Evolutionary conservation across 2,888 invertebrate genomes (phyloP).

Genomic region (Oscheius myriophilus): DNA sequence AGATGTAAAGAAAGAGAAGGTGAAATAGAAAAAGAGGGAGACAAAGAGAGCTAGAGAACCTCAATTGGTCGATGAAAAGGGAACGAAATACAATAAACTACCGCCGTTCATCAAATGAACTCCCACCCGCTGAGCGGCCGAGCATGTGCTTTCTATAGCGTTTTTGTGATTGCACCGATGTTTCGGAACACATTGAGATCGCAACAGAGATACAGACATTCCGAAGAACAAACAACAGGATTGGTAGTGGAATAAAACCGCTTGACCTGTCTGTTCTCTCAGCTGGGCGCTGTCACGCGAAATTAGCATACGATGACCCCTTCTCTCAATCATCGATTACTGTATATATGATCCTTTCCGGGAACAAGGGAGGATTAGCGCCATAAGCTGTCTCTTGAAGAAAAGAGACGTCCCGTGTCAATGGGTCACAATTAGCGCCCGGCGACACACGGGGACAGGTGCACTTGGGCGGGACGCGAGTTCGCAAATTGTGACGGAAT

Average conservation of each 20-base stretch:
- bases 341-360: slow-evolving; percentile 14
- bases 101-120: neutral
- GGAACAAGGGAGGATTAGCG: slow-evolving; percentile 21
- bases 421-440: slow-evolving; percentile 12
- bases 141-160: slow-evolving; percentile 26
- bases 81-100: neutral
- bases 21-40: too few species aligned
- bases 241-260: slow-evolving; percentile 4
- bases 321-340: slow-evolving; percentile 9
- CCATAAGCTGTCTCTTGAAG: neutral
- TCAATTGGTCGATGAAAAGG: slow-evolving; percentile 4
- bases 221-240: slow-evolving; percentile 10
- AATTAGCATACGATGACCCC: neutral
- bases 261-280: neutral
- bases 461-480: too few species aligned
- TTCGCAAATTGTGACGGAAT: too few species aligned
- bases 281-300: too few species aligned
- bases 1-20: too few species aligned
- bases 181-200: slow-evolving; percentile 15
- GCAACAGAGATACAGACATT: slow-evolving; percentile 18
- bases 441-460: neutral
- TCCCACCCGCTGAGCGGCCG: slow-evolving; percentile 1
- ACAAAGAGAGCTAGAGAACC: too few species aligned
- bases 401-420: slow-evolving; percentile 1
- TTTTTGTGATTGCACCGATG: slow-evolving; percentile 13